These are phyloP conservation scores for Nephotettix cincticeps DNA, from an alignment of 1,140 invertebrate species.

Conservation along the genomic window DNA sequence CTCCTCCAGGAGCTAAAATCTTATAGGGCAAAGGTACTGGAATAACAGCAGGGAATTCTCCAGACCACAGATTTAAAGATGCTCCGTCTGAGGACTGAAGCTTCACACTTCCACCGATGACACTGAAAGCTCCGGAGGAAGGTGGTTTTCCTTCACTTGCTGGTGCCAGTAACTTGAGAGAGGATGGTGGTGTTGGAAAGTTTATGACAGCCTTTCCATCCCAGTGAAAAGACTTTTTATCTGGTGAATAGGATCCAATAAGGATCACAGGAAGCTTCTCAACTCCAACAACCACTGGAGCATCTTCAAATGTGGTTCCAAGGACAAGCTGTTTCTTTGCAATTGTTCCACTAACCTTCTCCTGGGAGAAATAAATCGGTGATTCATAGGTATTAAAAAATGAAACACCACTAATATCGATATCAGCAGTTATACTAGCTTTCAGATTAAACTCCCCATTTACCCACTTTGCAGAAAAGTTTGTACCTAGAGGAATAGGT, in stretches of 20 bases:
- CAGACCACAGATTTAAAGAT: not conserved
- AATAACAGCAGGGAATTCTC: not conserved
- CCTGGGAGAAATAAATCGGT: conserved; percentile 16
- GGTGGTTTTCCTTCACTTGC: not conserved
- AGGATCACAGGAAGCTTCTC: conserved; percentile 21
- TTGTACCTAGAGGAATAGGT: conserved; percentile 11
- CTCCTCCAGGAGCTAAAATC: not conserved
- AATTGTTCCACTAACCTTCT: not conserved
- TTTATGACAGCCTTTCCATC: not conserved
- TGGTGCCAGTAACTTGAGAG: not conserved
- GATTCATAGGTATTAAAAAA: conserved; percentile 18
- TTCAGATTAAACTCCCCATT: conserved; percentile 17
- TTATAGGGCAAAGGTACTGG: not conserved
- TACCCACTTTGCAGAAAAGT: conserved; percentile 4
- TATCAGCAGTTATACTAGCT: not conserved
- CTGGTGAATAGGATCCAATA: not conserved
- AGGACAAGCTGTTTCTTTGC: not conserved
- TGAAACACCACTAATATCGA: not conserved
- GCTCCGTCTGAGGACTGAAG: not conserved
- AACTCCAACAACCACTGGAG: not conserved
- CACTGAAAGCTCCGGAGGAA: not conserved
- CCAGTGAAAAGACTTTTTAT: conserved; percentile 4
- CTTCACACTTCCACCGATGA: not conserved
- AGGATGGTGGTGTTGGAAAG: not conserved
- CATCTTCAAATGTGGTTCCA: not conserved